Conservation (phyloP, 1,140 invertebrate species). For the Ylistrum balloti region DNA sequence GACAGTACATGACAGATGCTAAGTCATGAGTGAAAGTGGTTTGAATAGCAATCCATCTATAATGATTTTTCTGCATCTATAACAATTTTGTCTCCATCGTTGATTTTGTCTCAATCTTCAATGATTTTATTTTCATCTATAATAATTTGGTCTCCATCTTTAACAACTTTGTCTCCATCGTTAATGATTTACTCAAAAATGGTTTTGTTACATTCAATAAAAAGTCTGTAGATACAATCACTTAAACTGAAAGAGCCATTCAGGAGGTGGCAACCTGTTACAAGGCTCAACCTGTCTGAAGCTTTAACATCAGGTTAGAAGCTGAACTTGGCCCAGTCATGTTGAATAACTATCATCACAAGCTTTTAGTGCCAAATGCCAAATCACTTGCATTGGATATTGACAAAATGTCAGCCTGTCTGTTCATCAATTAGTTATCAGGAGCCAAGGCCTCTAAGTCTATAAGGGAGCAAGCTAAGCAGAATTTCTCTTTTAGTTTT, state of each 20-base stretch:
- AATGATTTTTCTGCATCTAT: too few relatives aligned
- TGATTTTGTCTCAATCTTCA: too few relatives aligned
- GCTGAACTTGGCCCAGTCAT: background rate
- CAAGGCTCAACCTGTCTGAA: background rate
- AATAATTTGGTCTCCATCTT: too few relatives aligned
- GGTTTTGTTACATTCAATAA: too few relatives aligned
- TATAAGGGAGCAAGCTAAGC: background rate
- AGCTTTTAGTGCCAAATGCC: slow-evolving; percentile 15
- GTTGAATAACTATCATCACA: background rate
- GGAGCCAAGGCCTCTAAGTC: background rate
- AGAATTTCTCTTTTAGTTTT: background rate
- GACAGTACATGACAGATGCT: too few relatives aligned
- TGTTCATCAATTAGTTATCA: slow-evolving; percentile 19
- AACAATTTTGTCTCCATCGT: too few relatives aligned
- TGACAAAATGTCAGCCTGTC: slow-evolving; percentile 19
- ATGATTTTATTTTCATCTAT: too few relatives aligned
- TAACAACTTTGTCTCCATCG: too few relatives aligned
- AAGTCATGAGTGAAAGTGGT: too few relatives aligned
- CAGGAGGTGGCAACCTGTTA: background rate
- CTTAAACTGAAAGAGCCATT: background rate
- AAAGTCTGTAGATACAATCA: too few relatives aligned
- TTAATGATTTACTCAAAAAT: too few relatives aligned
- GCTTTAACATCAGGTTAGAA: slow-evolving; percentile 12
- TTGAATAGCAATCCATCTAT: too few relatives aligned
- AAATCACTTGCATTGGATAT: slow-evolving; percentile 29